These are phyloP conservation scores for Hemibagrus guttatus DNA, from an alignment of 2,797 vertebrate species.

Conservation along the genomic window DNA sequence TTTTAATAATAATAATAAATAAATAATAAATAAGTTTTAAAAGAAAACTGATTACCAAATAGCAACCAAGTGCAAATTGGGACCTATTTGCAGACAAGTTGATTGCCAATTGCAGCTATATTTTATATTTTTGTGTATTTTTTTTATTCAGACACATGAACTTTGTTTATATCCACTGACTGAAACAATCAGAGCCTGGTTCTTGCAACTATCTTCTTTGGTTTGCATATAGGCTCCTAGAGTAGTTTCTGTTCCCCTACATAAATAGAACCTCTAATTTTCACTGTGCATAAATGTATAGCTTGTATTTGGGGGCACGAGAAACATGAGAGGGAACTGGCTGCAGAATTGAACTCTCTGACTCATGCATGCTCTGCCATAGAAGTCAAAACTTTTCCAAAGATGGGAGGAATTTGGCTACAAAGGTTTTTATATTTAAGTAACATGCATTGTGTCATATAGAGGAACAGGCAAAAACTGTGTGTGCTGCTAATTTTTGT, in stretches of 20 bases:
- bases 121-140: neutral
- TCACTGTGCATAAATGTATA: neutral
- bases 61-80: neutral
- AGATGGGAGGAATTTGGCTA: neutral
- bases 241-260: neutral
- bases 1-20: too few species aligned
- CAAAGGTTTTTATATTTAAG: neutral
- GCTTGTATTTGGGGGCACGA: neutral
- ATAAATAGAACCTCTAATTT: neutral
- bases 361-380: neutral
- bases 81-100: neutral
- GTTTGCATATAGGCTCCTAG: neutral
- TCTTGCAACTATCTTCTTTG: neutral
- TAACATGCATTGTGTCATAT: neutral
- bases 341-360: neutral
- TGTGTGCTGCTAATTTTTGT: neutral
- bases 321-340: neutral
- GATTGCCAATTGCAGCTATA: neutral
- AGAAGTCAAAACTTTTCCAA: neutral
- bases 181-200: neutral
- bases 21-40: too few species aligned
- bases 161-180: neutral
- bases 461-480: neutral
- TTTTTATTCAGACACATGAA: neutral
- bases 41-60: neutral